A percentile compares a stretch with the other conserved stretches of the same genome.
Conservation (phyloP, 2,113 vertebrate genomes). For the Gymnocephalus cernua region DNA sequence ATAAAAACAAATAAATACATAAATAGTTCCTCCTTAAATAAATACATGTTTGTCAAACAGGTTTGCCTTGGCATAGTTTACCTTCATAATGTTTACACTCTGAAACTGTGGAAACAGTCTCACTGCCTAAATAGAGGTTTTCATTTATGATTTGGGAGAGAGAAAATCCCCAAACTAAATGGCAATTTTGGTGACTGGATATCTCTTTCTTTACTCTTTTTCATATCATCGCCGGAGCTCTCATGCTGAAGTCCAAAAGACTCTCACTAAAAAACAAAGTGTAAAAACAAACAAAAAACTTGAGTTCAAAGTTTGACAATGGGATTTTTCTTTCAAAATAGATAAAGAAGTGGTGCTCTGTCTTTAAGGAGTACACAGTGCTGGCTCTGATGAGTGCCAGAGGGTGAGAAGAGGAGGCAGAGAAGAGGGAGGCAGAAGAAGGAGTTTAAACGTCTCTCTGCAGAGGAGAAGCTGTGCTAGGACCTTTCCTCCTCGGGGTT, state of each 20-base stretch:
- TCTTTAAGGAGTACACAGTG: conserved; percentile 60
- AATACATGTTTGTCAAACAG: conserved; percentile 70
- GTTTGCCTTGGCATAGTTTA: conserved; percentile 65
- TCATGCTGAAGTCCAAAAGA: conserved; percentile 38
- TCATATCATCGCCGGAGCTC: conserved; percentile 13
- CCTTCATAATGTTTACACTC: conserved; percentile 5
- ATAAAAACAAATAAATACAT: conserved; percentile 87
- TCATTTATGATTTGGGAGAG: conserved; percentile 10
- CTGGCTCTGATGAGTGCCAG: conserved; percentile 62
- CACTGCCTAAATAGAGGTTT: conserved; percentile 18
- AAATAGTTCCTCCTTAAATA: conserved; percentile 81
- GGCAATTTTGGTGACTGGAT: conserved; percentile 30
- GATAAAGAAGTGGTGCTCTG: conserved; percentile 58
- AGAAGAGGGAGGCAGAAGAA: conserved; percentile 28
- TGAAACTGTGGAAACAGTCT: conserved; percentile 15
- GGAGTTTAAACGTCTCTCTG: conserved; percentile 53
- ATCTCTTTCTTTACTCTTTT: conserved; percentile 5
- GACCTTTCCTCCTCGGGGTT: conserved; percentile 88
- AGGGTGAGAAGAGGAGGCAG: conserved; percentile 51
- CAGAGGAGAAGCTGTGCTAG: conserved; percentile 83
- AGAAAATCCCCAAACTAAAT: conserved; percentile 14
- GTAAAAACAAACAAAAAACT: conserved; percentile 29
- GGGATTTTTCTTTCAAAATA: conserved; percentile 46
- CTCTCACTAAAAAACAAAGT: conserved; percentile 19
- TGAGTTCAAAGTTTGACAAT: conserved; percentile 51